Evolutionary conservation across 1,140 invertebrate species (phyloP).

Genomic region (Gonatopus flavifemur): DNA sequence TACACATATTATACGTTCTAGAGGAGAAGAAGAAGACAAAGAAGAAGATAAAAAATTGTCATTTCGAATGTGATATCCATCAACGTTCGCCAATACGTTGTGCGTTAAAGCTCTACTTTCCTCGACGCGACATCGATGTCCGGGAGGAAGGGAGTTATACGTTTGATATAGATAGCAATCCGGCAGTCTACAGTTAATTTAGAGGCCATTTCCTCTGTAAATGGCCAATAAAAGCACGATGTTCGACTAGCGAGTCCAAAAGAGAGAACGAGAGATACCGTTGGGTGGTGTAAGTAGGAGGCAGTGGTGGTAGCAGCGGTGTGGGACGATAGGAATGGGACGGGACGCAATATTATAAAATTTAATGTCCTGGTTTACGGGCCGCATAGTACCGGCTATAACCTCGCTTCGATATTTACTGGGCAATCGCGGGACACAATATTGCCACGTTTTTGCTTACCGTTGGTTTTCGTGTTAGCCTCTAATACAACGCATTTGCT

Average conservation of each 20-base stretch:
- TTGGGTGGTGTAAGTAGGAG: not conserved
- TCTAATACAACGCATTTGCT: too few species aligned
- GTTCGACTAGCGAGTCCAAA: conserved; percentile 8
- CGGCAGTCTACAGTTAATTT: conserved; percentile 58
- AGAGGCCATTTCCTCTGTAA: conserved; percentile 59
- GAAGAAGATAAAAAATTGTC: too few species aligned
- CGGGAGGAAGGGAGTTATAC: conserved; percentile 34
- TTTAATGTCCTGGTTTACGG: conserved; percentile 60
- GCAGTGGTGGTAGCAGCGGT: not conserved
- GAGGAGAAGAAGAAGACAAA: too few species aligned
- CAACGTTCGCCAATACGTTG: too few species aligned
- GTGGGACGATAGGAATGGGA: not conserved
- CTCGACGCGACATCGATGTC: too few species aligned
- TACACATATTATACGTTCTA: too few species aligned
- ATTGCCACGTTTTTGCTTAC: too few species aligned
- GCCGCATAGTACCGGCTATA: conserved; percentile 51
- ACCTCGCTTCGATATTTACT: conserved; percentile 54
- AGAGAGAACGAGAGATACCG: conserved; percentile 6
- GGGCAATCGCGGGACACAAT: conserved; percentile 49
- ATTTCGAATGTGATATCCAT: too few species aligned
- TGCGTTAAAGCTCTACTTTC: conserved; percentile 1
- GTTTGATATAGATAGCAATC: conserved; percentile 54
- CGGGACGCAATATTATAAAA: conserved; percentile 57
- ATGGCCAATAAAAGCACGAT: conserved; percentile 57
- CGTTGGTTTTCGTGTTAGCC: too few species aligned